Evolutionary conservation across 2,888 invertebrate species (phyloP).

Genomic region (Steinernema scapterisci): DNA sequence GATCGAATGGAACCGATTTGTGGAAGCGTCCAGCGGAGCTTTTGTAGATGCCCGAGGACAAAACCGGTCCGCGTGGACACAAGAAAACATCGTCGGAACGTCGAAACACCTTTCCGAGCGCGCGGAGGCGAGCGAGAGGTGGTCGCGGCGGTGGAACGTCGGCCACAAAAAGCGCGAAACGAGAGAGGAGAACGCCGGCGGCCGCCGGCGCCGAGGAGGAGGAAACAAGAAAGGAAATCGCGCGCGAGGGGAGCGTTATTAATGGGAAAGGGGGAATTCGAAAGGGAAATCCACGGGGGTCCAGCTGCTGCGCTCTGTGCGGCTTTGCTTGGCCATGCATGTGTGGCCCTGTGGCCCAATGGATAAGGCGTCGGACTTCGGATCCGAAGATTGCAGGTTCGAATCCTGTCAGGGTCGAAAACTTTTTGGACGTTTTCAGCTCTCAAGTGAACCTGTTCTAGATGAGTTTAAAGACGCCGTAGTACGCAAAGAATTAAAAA

Average conservation of each 20-base stretch:
- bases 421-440: too few relatives aligned
- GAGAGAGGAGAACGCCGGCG: too few relatives aligned
- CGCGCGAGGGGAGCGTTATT: not conserved
- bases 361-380: too few relatives aligned
- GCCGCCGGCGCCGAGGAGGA: not conserved
- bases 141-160: slow-evolving; percentile 23
- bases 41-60: not conserved
- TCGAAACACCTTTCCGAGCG: slow-evolving; percentile 7
- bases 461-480: too few relatives aligned
- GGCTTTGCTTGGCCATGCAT: not conserved
- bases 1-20: slow-evolving; percentile 8
- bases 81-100: not conserved
- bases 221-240: not conserved
- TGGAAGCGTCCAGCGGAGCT: not conserved
- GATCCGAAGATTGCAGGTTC: too few relatives aligned
- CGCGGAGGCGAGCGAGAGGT: not conserved
- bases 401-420: too few relatives aligned
- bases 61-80: slow-evolving; percentile 17
- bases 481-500: too few relatives aligned
- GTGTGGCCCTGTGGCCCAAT: too few relatives aligned
- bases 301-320: not conserved
- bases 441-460: too few relatives aligned
- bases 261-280: not conserved
- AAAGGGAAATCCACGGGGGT: not conserved
- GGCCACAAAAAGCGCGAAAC: slow-evolving; percentile 21